A percentile compares a stretch with the other conserved stretches of the same genome.
Evolutionary conservation across 2,888 invertebrate species (phyloP).

Genomic region (Schrankia costaestrigalis): DNA sequence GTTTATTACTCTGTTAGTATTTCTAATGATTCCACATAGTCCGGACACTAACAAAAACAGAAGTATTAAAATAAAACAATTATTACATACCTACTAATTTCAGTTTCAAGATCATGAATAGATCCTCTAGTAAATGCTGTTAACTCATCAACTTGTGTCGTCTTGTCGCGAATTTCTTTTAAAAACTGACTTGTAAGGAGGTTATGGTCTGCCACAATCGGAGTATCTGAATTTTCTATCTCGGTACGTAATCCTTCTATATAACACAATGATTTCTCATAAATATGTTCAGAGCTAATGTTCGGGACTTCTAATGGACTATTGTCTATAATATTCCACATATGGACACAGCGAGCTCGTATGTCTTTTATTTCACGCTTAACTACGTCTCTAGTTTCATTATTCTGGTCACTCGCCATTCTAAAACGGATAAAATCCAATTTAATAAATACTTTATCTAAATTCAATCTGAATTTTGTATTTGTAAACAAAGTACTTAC

Average conservation of each 20-base stretch:
- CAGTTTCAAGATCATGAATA: conserved; percentile 55
- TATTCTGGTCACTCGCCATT: conserved; percentile 48
- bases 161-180: conserved; percentile 55
- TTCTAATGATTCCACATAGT: no score
- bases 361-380: conserved; percentile 53
- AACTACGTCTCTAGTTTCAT: conserved; percentile 43
- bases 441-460: not conserved
- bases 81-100: conserved; percentile 57
- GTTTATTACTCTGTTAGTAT: no score
- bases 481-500: no score
- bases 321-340: conserved; percentile 55
- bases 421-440: conserved; percentile 30
- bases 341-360: conserved; percentile 49
- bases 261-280: conserved; percentile 47
- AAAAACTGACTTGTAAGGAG: conserved; percentile 58
- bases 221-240: conserved; percentile 49
- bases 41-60: no score
- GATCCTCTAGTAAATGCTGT: conserved; percentile 54
- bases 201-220: conserved; percentile 53
- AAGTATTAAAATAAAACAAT: not conserved
- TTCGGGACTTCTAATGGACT: conserved; percentile 38
- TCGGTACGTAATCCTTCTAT: conserved; percentile 52
- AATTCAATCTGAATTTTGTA: no score
- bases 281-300: conserved; percentile 37
- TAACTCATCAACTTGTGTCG: conserved; percentile 52